Evolutionary conservation across 2,113 vertebrate genomes (phyloP).

Genomic region (Phoxinus phoxinus): DNA sequence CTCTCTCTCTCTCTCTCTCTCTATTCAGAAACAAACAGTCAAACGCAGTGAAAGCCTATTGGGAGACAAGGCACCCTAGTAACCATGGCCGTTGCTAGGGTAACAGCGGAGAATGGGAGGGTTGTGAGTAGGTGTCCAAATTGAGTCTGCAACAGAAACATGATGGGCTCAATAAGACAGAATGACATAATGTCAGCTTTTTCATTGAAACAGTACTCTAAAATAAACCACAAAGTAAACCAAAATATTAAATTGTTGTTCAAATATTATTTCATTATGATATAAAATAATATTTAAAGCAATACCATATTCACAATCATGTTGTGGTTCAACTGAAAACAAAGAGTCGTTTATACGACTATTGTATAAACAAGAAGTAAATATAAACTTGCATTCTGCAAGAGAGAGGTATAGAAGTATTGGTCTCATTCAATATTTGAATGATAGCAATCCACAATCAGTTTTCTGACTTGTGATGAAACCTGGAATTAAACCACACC

Average conservation of each 20-base stretch:
- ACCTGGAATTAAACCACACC: too few species aligned
- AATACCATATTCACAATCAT: not conserved
- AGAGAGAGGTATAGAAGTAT: too few species aligned
- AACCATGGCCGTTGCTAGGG: slow-evolving; percentile 73
- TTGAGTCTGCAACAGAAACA: slow-evolving; percentile 47
- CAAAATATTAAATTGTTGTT: not conserved
- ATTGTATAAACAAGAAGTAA: not conserved
- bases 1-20: slow-evolving; percentile 17
- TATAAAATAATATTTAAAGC: not conserved
- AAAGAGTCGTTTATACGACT: not conserved
- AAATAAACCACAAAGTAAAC: not conserved
- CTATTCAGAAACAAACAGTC: slow-evolving; percentile 48
- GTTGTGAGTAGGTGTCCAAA: slow-evolving; percentile 56
- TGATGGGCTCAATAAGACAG: slow-evolving; percentile 37
- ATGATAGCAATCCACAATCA: too few species aligned
- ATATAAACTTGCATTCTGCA: not conserved
- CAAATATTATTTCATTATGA: not conserved
- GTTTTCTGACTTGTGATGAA: too few species aligned
- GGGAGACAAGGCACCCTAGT: slow-evolving; percentile 62
- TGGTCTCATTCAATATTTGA: too few species aligned
- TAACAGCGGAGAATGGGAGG: slow-evolving; percentile 67
- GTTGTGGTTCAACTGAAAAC: not conserved
- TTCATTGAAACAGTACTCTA: not conserved
- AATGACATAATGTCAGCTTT: not conserved
- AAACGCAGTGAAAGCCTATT: slow-evolving; percentile 49